Conservation (phyloP, 2,888 invertebrate species). For the Rhagium mordax region DNA sequence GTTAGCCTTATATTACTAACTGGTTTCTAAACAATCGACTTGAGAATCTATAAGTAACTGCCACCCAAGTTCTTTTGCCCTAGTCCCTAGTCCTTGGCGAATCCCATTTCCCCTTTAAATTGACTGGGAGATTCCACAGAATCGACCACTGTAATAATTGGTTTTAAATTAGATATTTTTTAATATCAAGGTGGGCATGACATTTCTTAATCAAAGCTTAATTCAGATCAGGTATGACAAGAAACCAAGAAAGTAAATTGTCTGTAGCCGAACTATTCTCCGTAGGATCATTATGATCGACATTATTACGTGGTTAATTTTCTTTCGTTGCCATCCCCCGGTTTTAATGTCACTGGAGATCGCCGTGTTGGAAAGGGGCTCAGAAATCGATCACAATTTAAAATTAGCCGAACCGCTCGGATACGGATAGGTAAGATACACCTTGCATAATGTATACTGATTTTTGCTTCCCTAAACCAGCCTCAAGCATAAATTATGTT, state of each 20-base stretch:
- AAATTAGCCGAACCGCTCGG: constrained; percentile 1
- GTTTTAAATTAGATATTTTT: constrained; percentile 40
- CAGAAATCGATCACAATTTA: constrained; percentile 46
- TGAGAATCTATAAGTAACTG: background rate
- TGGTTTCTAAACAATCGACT: background rate
- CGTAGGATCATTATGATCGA: constrained; percentile 58
- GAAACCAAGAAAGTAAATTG: constrained; percentile 53
- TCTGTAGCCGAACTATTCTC: constrained; percentile 53
- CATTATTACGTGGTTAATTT: constrained; percentile 60
- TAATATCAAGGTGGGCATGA: constrained; percentile 17
- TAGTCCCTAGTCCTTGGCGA: no score
- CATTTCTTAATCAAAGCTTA: constrained; percentile 22
- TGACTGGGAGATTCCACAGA: constrained; percentile 1
- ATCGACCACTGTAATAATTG: constrained; percentile 40
- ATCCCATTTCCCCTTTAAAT: background rate
- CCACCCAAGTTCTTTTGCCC: background rate
- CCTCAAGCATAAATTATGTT: no score
- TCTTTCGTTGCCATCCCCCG: constrained; percentile 48
- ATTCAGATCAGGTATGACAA: constrained; percentile 55
- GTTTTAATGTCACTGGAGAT: constrained; percentile 50
- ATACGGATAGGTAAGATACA: background rate
- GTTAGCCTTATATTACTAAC: no score
- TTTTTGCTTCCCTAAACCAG: no score
- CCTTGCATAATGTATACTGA: background rate
- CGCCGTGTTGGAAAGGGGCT: constrained; percentile 45